Evolutionary conservation across 2,888 invertebrate species (phyloP), one percentile per base, ranked within the genome.

Genomic region (Caenorhabditis imperialis): DNA sequence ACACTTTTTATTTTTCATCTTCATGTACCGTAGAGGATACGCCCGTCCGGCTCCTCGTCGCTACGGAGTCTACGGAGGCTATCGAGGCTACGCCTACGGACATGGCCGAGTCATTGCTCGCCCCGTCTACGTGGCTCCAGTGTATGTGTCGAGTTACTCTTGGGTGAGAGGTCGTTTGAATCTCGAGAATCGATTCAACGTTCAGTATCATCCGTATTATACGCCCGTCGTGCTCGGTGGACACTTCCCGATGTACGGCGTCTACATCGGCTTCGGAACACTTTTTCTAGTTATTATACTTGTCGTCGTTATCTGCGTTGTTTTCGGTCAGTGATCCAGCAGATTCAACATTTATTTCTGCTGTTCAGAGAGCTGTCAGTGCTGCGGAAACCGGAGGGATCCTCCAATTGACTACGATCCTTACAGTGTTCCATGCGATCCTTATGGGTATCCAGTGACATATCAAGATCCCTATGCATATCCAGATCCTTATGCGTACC

Each of bases 121-220:
- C 10, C 30, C 30, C 30, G 30, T 10, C 10, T 30, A 30, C 30
- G 30, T 30, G 30, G 30, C 30, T 30, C 30, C 30, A 30, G 30
- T 30, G 6, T 30, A 30, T 30, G 30, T 30, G 6, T 6, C 30
- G 10, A 6, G 10, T 38, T 63, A 63, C 30, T 25, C 51, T 27
- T 63, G 63, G 51, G 61, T 62, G 16, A 20, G 51, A 22, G n/a
- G n/a, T n/a, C n/a, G n/a, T n/a, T n/a, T n/a, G n/a, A n/a, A n/a
- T n/a, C n/a, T n/a, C n/a, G n/a, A n/a, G n/a, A n/a, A n/a, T n/a
- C n/a, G n/a, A n/a, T n/a, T n/a, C n/a, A n/a, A n/a, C n/a, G 25
- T 47, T 27, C 27, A 47, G 50, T 50, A 50, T 20, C 50, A 50
- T 50, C 50, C 50, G 3, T 50, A 35, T 22, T 35, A 50, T 20